phyloP scores from a whole-genome alignment of 2,113 vertebrate genomes.

The Neolamprologus devosi region DNA sequence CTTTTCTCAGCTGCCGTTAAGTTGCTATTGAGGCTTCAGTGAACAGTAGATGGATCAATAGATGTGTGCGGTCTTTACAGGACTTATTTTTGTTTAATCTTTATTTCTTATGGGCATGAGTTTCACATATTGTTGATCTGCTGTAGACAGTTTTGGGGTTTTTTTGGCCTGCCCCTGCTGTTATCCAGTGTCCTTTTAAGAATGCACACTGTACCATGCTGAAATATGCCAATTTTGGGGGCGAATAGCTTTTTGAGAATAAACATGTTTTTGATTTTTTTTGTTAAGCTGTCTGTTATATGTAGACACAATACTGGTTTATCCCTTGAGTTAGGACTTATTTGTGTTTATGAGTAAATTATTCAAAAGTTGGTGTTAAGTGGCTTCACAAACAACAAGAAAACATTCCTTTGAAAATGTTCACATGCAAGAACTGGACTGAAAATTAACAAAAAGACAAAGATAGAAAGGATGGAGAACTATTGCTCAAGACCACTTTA shows the following conservation, averaged over 20 bases:
- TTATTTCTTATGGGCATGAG: background rate
- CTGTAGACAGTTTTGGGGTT: accelerated
- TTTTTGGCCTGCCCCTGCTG: background rate
- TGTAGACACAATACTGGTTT: background rate
- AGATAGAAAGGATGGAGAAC: background rate
- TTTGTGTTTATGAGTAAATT: background rate
- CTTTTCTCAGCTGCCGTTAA: background rate
- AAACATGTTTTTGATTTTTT: background rate
- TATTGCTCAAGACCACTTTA: background rate
- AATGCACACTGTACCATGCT: background rate
- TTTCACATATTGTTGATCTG: background rate
- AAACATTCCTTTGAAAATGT: background rate
- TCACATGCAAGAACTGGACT: background rate
- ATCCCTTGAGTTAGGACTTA: background rate
- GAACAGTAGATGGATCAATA: background rate
- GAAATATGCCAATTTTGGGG: background rate
- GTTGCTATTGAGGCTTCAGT: background rate
- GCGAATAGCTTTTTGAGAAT: background rate
- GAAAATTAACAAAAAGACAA: background rate
- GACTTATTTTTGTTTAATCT: background rate
- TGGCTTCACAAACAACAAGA: background rate
- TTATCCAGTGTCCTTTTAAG: background rate
- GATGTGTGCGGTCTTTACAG: background rate
- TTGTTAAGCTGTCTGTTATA: background rate
- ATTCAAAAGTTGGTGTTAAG: background rate